Base-by-base conservation (phyloP, 2,888 invertebrate species). In the Scaptodrosophila latifasciaeformis region DNA sequence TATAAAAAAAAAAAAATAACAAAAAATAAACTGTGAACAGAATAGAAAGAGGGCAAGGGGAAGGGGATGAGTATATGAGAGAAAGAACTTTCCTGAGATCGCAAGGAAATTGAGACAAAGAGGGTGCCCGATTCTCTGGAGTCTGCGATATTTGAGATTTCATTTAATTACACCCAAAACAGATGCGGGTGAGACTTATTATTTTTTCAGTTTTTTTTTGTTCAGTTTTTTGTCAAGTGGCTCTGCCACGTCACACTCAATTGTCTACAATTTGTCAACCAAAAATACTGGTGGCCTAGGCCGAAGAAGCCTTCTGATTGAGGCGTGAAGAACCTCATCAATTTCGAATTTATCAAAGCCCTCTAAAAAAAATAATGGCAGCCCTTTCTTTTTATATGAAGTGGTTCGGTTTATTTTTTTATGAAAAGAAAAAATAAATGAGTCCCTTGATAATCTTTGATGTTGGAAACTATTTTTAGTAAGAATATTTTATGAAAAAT, bases 271-370 rank as follows among this genome's bases (percentile, higher is more conserved):
- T 69, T 69, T 69, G 70, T 70, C 69, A 65, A 45, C 39, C 15
- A 31, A 40, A 39, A 49, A 42, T 2, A 2, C 39, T 18, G 2
- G 4, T 18, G 34, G 39, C 30, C 35, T 40, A 17, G 43, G 37
- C 2, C 42, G 24, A 7, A 53, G 52, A 54, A 48, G 47, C 48
- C 17, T 49, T 61, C 60, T 63, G 63, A 59, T 62, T 59, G 65
- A 58, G 66, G 70, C 70, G 68, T 70, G 65, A 65, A 72, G 57
- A 44, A 45, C 58, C 48, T 47, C 67, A 70, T 71, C 63, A 76
- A 77, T 72, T 67, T 71, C 50, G 37, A 55, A 66, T 67, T 58
- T 59, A 58, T 62, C 57, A 60, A 51, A 40, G 37, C 42, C 9
- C 40, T 42, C 47, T 46, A 40, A 47, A 44, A 45, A 51, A n/a